Evolutionary conservation across 2,888 invertebrate genomes (phyloP), one percentile per base, ranked within the genome.

Genomic region (Eledone cirrhosa): DNA sequence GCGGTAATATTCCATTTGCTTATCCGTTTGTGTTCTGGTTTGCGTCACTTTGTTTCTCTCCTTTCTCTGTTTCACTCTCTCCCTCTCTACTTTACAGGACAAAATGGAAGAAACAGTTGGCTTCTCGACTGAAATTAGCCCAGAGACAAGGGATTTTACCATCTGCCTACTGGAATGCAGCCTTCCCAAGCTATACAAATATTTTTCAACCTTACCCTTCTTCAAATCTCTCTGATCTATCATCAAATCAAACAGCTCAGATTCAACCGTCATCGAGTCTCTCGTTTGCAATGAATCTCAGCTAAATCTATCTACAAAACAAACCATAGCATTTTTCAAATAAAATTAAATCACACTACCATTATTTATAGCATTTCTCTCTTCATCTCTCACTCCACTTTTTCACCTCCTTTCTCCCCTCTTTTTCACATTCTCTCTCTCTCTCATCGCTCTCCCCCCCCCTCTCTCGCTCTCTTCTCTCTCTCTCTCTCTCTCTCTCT

Each of bases 21-120:
- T n/a, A n/a, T n/a, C n/a, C n/a, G n/a, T n/a, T n/a, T n/a, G n/a
- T n/a, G n/a, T n/a, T n/a, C n/a, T n/a, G n/a, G 41, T 33, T 33
- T 33, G 33, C 8, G 33, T 41, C 41, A 41, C n/a, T 41, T 14
- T 63, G 63, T 14, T 63, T n/a, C n/a, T 27, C 8, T 63, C 63
- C n/a, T 63, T 63, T 63, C n/a, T 63, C 4, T 63, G 27, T 67
- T n/a, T 59, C 11, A 77, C 22, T 65, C 19, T 77, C n/a, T 69
- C 11, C n/a, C 1, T 69, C 29, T 24, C n/a, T 11, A 7, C 72
- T 59, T 80, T 86, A 47, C 84, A 92, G 98, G 81, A 98, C 98
- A 0, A 98, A 98, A 90, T 98, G 97, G 97, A 97, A 98, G 92
- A 98, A 98, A 87, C 98, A 98, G 88, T 91, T 98, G 86, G 97